Conservation (phyloP, 2,797 vertebrate genomes). For the Loris lydekkerianus region DNA sequence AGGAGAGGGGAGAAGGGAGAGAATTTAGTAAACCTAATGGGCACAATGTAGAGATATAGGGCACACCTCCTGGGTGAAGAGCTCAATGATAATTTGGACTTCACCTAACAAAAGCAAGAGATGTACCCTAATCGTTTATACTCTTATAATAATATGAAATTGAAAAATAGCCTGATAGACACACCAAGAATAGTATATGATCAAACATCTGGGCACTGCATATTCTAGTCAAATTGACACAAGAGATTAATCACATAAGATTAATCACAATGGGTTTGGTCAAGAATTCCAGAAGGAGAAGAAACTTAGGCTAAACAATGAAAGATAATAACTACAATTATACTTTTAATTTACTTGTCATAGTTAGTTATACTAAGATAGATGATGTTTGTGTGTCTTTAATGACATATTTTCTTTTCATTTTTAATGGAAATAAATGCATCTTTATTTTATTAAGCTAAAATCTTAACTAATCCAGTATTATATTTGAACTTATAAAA, state of each 20-base stretch:
- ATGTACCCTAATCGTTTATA: too few species aligned
- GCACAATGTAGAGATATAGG: too few species aligned
- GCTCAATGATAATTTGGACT: too few species aligned
- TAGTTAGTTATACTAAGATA: not conserved
- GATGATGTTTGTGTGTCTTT: not conserved
- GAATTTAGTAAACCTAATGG: too few species aligned
- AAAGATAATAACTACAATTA: not conserved
- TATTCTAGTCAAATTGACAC: not conserved
- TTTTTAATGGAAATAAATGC: not conserved
- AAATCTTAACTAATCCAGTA: not conserved
- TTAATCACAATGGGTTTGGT: not conserved
- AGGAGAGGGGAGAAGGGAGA: too few species aligned
- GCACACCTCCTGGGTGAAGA: too few species aligned
- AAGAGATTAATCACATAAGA: constrained; percentile 18
- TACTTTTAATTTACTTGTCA: not conserved
- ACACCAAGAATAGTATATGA: not conserved
- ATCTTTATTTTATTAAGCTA: not conserved
- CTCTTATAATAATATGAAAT: too few species aligned
- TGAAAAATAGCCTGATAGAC: not conserved
- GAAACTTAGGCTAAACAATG: not conserved
- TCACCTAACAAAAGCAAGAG: too few species aligned
- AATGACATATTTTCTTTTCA: not conserved
- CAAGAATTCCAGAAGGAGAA: not conserved
- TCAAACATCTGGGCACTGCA: not conserved
- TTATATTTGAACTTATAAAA: constrained; percentile 28